Evolutionary conservation across 2,888 invertebrate genomes (phyloP).

Genomic region (Drosophila tripunctata): DNA sequence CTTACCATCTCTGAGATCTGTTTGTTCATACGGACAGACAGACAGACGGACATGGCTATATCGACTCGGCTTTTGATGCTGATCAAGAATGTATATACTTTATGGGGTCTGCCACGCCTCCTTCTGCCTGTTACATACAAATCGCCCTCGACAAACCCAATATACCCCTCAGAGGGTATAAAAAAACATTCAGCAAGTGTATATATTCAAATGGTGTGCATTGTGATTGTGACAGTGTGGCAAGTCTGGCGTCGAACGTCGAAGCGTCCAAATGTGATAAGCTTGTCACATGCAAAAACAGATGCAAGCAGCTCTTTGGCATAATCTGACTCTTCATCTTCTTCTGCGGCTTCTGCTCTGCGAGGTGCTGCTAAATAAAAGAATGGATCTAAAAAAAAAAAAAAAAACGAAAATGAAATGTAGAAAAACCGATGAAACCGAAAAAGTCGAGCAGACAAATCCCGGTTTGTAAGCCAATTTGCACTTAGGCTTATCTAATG

Average conservation of each 20-base stretch:
- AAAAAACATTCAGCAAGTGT: neutral
- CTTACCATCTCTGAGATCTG: too few relatives aligned
- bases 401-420: conserved; percentile 13
- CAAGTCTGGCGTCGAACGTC: conserved; percentile 7
- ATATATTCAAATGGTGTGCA: conserved; percentile 20
- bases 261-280: conserved; percentile 41
- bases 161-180: too few relatives aligned
- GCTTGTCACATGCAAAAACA: conserved; percentile 53
- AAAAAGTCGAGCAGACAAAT: conserved; percentile 72
- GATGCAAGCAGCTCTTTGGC: conserved; percentile 24
- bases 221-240: conserved; percentile 4
- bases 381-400: neutral
- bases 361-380: neutral
- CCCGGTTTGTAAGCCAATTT: conserved; percentile 85
- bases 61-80: too few relatives aligned
- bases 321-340: neutral
- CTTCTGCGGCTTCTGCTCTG: neutral
- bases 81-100: too few relatives aligned
- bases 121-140: too few relatives aligned
- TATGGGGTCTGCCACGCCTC: too few relatives aligned
- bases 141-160: too few relatives aligned
- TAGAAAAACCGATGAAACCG: neutral
- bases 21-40: too few relatives aligned
- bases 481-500: conserved; percentile 85
- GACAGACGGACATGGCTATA: too few relatives aligned